Evolutionary conservation across 2,113 vertebrate genomes (phyloP).

Genomic region (Dromas ardeola): DNA sequence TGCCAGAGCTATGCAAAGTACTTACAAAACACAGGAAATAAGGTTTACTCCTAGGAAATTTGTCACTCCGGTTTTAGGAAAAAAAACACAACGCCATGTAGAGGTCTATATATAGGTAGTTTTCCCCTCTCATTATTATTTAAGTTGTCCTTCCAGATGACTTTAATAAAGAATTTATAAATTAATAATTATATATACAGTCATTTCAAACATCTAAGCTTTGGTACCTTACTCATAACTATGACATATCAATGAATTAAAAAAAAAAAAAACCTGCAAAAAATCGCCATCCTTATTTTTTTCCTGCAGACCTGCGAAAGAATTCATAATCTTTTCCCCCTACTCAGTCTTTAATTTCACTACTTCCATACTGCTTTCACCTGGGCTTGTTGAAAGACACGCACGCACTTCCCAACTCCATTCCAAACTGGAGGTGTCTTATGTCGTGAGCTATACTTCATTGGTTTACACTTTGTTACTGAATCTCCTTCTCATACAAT

Average conservation of each 20-base stretch:
- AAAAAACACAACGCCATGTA: fast-evolving
- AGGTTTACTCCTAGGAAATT: background rate
- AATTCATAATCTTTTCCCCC: fast-evolving
- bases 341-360: background rate
- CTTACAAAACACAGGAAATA: background rate
- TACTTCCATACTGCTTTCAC: background rate
- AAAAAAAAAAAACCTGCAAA: background rate
- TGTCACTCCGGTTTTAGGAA: background rate
- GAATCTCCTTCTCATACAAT: background rate
- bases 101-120: background rate
- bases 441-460: background rate
- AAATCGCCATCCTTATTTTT: background rate
- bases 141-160: background rate
- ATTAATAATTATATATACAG: background rate
- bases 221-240: background rate
- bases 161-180: background rate
- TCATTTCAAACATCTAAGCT: background rate
- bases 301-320: background rate
- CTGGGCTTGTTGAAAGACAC: background rate
- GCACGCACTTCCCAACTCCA: background rate
- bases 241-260: background rate
- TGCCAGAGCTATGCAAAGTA: background rate
- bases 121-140: background rate
- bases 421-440: background rate
- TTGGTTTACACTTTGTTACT: background rate